These are phyloP conservation scores for Megaptera novaeangliae DNA, from an alignment of 2,113 vertebrate genomes.

Conservation along the genomic window DNA sequence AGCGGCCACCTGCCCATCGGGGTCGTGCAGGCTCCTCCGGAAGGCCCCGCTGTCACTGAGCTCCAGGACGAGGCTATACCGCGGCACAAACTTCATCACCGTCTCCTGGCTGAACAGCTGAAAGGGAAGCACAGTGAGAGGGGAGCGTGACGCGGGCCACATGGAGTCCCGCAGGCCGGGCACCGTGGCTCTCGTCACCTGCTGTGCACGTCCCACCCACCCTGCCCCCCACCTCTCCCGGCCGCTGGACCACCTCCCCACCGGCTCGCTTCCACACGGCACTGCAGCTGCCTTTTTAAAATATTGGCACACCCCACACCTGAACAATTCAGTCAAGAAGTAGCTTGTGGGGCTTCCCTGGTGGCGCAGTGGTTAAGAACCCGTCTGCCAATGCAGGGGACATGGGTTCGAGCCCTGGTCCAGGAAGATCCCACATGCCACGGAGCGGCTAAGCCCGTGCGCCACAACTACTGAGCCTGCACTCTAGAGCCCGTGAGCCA, in stretches of 20 bases:
- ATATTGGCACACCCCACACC: background rate
- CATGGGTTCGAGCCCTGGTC: no score
- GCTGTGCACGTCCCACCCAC: background rate
- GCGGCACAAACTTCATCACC: conserved; percentile 88
- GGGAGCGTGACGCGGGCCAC: background rate
- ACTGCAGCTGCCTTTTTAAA: background rate
- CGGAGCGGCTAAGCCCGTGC: no score
- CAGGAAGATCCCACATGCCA: no score
- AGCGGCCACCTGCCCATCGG: conserved; percentile 84
- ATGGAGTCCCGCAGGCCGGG: background rate
- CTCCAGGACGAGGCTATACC: conserved; percentile 93
- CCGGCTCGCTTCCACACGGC: background rate
- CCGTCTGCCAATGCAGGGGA: no score
- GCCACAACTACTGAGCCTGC: no score
- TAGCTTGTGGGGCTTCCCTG: no score
- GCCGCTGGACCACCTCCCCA: background rate
- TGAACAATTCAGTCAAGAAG: background rate
- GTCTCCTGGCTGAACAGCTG: conserved; percentile 93
- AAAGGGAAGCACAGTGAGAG: conserved; percentile 25
- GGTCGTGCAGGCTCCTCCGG: conserved; percentile 93
- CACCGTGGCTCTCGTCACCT: background rate
- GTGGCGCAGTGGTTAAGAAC: no score
- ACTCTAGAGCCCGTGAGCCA: no score
- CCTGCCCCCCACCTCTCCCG: background rate
- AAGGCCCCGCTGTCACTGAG: conserved; percentile 91